A percentile compares a stretch with the other conserved stretches of the same genome.
phyloP scores from a whole-genome alignment of 2,888 invertebrate species.

The Smittia sp. region DNA sequence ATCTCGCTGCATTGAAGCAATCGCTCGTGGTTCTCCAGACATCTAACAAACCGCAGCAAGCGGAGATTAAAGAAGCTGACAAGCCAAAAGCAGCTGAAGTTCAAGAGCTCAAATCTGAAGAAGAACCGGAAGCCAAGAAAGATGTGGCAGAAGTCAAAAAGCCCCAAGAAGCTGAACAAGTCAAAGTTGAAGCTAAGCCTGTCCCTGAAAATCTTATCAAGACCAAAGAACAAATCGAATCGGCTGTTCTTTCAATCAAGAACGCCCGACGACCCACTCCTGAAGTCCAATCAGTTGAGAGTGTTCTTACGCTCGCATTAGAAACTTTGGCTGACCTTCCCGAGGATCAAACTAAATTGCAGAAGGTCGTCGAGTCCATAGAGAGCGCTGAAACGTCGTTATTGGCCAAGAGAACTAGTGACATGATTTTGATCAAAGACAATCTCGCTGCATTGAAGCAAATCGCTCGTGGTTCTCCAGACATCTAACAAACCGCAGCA shows the following conservation, averaged over 20 bases:
- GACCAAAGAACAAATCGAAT: constrained; percentile 30
- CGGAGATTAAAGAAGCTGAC: constrained; percentile 42
- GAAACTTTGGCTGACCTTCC: constrained; percentile 4
- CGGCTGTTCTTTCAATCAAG: background rate
- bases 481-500: background rate
- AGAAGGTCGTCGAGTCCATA: background rate
- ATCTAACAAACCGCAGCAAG: background rate
- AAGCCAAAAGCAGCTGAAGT: constrained; percentile 50
- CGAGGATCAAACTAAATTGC: background rate
- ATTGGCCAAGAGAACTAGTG: constrained; percentile 42
- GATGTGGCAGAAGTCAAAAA: constrained; percentile 43
- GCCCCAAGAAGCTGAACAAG: constrained; percentile 44
- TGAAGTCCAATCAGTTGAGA: constrained; percentile 41
- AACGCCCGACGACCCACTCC: background rate
- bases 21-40: constrained; percentile 44
- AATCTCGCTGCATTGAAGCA: background rate
- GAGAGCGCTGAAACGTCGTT: constrained; percentile 24
- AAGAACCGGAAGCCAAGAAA: constrained; percentile 26
- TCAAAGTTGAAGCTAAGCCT: too few relatives aligned
- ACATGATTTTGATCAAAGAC: constrained; percentile 27
- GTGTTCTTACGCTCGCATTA: constrained; percentile 35
- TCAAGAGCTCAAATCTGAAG: constrained; percentile 44
- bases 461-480: background rate
- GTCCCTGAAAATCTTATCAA: constrained; percentile 50
- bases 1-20: constrained; percentile 8